Evolutionary conservation across 2,797 vertebrate species (phyloP).

Genomic region (Lepus oiostolus): DNA sequence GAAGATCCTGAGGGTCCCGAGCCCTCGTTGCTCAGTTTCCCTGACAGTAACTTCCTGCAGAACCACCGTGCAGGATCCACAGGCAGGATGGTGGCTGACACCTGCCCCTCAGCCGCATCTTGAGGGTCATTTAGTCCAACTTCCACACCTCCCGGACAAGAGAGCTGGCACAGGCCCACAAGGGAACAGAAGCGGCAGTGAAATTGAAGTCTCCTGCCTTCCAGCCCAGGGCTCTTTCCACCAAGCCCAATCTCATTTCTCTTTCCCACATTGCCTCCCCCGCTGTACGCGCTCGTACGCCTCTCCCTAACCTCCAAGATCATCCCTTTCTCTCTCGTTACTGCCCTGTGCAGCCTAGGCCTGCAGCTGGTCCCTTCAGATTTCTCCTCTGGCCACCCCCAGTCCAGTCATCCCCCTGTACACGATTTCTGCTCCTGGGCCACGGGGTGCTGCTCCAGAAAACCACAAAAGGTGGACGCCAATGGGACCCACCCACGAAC

Average conservation of each 20-base stretch:
- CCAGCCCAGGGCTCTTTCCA: background rate
- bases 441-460: background rate
- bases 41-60: background rate
- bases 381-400: no score
- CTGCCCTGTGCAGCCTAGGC: background rate
- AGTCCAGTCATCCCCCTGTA: background rate
- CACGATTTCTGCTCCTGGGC: background rate
- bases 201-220: background rate
- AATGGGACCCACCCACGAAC: background rate
- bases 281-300: background rate
- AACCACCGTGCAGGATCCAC: accelerated
- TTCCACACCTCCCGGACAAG: background rate
- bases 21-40: background rate
- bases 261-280: background rate
- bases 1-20: background rate
- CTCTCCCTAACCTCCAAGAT: background rate
- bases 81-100: background rate
- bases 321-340: background rate
- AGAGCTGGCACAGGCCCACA: background rate
- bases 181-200: background rate
- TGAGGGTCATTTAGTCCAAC: background rate
- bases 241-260: background rate
- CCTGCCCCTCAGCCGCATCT: background rate
- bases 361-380: background rate
- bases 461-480: background rate